Evolutionary conservation across 2,797 vertebrate species (phyloP), one percentile per base, ranked within the genome.

Genomic region (Florisuga fusca): DNA sequence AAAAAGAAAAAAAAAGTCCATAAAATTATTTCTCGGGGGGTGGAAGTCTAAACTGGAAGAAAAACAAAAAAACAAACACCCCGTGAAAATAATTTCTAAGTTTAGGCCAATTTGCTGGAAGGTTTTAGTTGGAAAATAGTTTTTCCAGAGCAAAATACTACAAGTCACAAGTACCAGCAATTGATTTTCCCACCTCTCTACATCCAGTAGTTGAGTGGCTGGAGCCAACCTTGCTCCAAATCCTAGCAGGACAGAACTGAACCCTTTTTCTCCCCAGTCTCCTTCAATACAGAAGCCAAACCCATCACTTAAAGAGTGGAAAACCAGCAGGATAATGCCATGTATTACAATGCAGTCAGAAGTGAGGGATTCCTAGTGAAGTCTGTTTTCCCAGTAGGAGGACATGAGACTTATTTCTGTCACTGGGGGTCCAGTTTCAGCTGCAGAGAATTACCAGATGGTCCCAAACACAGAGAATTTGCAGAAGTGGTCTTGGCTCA

Each of bases 331-430:
- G 17, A 22, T 7, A 68, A 34, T 7, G 15, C 69, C 45, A 36
- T 6, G 5, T 3, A 10, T 21, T 11, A 2, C 0, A 48, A 16
- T 2, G 15, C 0, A 27, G 16, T 11, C 25, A 46, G 51, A 43
- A 86, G 34, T 0, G 4, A 45, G n/a, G 29, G 6, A 41, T 41
- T 41, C 38, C 38, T 41, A 13, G 14, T 41, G 36, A 54, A 79
- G 7, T 7, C 36, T 15, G 20, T 9, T 27, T 36, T 83, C 64
- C 71, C 9, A 12, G 0, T 3, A 45, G 0, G 1, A 41, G 6
- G 46, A 50, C 4, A 55, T 33, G 63, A 54, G 36, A 29, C 15
- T 50, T 27, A 6, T 59, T 94, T 74, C 86, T 83, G 34, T 27
- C 31, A 48, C 90, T 31, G 45, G 73, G 31, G 0, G 0, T 46